A percentile compares a stretch with the other conserved stretches of the same genome.
Evolutionary conservation across 1,140 invertebrate genomes (phyloP).

Genomic region (Tetranychus cinnabarinus): DNA sequence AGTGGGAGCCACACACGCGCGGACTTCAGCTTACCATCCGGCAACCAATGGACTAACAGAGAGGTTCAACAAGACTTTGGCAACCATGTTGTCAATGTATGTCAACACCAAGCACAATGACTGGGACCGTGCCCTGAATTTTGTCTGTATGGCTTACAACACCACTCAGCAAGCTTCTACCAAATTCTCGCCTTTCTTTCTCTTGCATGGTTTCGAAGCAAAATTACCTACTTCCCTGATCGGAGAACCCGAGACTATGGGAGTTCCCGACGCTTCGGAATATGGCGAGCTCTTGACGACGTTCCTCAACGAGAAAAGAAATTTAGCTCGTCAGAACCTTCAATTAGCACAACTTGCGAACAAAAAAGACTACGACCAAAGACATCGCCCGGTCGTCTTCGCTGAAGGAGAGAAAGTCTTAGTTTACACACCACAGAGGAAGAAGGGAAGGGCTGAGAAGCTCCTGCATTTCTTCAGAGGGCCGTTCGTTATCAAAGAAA

Average conservation of each 20-base stretch:
- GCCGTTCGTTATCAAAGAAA: background rate
- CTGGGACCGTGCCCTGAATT: conserved; percentile 11
- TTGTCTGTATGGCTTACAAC: conserved; percentile 14
- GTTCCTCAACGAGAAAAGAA: background rate
- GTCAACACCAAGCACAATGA: conserved; percentile 10
- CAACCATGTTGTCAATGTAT: conserved; percentile 16
- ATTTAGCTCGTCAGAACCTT: background rate
- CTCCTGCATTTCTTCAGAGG: background rate
- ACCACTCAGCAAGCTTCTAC: background rate
- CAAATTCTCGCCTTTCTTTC: conserved; percentile 8
- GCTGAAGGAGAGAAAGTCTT: background rate
- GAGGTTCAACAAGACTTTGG: conserved; percentile 13
- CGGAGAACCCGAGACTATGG: background rate
- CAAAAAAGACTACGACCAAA: background rate
- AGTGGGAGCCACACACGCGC: conserved; percentile 8
- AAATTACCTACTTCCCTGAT: background rate
- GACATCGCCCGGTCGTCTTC: background rate
- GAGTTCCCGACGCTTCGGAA: background rate
- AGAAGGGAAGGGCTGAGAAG: background rate
- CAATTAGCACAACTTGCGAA: background rate
- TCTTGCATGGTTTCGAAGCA: conserved; percentile 15
- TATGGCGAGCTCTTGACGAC: background rate
- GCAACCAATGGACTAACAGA: conserved; percentile 13
- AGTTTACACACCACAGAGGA: background rate
- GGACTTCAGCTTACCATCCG: conserved; percentile 11